These are phyloP conservation scores for Caenorhabditis plicata DNA, from an alignment of 2,888 invertebrate species.

Conservation along the genomic window DNA sequence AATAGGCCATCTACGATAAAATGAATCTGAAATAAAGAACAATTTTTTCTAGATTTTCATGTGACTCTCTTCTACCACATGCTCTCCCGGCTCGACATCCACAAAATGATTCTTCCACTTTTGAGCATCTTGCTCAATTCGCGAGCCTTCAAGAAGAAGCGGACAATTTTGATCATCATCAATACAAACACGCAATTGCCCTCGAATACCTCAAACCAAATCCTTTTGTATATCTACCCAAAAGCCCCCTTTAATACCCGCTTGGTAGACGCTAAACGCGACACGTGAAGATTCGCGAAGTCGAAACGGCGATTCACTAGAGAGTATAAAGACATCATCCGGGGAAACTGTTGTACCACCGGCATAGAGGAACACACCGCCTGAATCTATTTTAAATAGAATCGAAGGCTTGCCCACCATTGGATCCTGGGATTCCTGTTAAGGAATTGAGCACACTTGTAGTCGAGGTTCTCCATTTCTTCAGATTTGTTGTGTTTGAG, in stretches of 20 bases:
- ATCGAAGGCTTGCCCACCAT: neutral
- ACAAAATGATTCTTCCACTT: slow-evolving; percentile 52
- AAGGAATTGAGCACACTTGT: slow-evolving; percentile 45
- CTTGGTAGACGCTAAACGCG: slow-evolving; percentile 53
- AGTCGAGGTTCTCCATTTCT: slow-evolving; percentile 42
- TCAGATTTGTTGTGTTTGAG: slow-evolving; percentile 11
- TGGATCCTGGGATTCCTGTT: slow-evolving; percentile 45
- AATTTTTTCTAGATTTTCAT: neutral
- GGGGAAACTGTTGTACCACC: slow-evolving; percentile 32
- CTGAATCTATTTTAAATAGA: slow-evolving; percentile 22
- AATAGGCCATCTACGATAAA: slow-evolving; percentile 58
- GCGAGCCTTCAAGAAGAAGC: slow-evolving; percentile 44
- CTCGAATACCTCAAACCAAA: slow-evolving; percentile 51
- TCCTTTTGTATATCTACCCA: slow-evolving; percentile 52
- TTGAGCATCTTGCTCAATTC: slow-evolving; percentile 45
- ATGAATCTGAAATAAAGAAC: slow-evolving; percentile 43
- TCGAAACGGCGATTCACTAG: slow-evolving; percentile 23
- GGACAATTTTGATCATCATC: slow-evolving; percentile 51
- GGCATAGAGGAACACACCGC: slow-evolving; percentile 46
- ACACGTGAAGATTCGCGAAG: slow-evolving; percentile 25
- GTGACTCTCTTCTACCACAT: slow-evolving; percentile 34
- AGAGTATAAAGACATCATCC: slow-evolving; percentile 38
- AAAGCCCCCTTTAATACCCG: slow-evolving; percentile 53
- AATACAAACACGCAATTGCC: slow-evolving; percentile 54
- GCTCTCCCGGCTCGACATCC: slow-evolving; percentile 37